phyloP scores from a whole-genome alignment of 2,113 vertebrate species.

The Gorsachius goisagi region DNA sequence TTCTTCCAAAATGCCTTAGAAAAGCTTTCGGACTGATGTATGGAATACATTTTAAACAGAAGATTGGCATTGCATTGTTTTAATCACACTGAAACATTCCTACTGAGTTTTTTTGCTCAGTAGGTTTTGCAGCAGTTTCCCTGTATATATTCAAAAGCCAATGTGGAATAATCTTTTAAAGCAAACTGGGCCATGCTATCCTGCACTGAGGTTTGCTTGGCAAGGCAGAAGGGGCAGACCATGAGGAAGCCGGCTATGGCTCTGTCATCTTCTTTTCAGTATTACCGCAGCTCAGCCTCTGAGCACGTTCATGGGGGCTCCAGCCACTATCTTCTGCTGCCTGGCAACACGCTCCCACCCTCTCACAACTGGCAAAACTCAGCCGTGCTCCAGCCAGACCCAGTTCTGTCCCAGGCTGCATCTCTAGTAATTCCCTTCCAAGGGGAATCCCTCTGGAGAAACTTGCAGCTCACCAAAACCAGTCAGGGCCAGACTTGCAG shows the following conservation, averaged over 20 bases:
- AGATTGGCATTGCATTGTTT: background rate
- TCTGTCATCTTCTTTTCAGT: background rate
- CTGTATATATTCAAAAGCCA: background rate
- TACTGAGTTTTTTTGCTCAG: background rate
- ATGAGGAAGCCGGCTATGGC: background rate
- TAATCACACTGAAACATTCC: background rate
- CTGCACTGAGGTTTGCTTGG: background rate
- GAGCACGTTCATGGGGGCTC: background rate
- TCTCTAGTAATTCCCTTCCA: background rate
- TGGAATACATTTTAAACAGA: background rate
- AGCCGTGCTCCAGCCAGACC: background rate
- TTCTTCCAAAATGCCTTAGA: background rate
- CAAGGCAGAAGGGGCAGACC: background rate
- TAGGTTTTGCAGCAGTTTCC: background rate
- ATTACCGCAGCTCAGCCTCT: background rate
- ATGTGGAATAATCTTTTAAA: background rate
- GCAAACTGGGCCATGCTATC: background rate
- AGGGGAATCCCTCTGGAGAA: background rate
- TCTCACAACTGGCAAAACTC: background rate
- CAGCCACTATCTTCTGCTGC: background rate
- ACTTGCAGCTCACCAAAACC: background rate
- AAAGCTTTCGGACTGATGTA: background rate
- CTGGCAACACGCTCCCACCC: background rate
- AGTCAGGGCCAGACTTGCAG: background rate
- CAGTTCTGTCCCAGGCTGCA: background rate